Conservation (phyloP, 2,888 invertebrate genomes). For the Troides oblongomaculatus region DNA sequence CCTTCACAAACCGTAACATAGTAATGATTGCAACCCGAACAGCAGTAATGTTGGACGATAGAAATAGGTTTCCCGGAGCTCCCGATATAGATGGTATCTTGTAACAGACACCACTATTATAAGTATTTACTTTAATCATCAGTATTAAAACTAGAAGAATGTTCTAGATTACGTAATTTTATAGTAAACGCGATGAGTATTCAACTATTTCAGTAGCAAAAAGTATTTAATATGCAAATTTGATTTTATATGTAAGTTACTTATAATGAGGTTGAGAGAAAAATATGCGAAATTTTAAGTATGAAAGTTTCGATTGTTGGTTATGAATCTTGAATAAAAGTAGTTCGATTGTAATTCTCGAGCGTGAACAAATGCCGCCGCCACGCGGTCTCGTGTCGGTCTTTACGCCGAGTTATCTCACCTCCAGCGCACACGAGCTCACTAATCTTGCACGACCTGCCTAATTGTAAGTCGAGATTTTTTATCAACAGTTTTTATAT, state of each 20-base stretch:
- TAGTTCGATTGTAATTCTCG: conserved; percentile 34
- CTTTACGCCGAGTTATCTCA: conserved; percentile 40
- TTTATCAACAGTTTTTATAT: conserved; percentile 24
- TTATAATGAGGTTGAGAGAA: not conserved
- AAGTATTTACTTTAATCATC: too few species aligned
- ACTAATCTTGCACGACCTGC: conserved; percentile 21
- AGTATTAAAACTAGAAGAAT: too few species aligned
- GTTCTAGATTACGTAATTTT: too few species aligned
- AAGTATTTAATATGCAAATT: too few species aligned
- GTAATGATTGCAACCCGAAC: too few species aligned
- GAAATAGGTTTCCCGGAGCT: not conserved
- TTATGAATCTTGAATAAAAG: conserved; percentile 20
- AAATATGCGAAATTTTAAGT: not conserved
- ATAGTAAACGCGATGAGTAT: too few species aligned
- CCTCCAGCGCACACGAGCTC: conserved; percentile 30
- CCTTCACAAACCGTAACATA: not conserved
- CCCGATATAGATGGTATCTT: too few species aligned
- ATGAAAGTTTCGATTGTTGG: conserved; percentile 5
- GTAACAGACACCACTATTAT: too few species aligned
- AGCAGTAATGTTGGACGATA: not conserved
- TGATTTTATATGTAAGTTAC: too few species aligned
- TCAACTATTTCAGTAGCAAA: too few species aligned
- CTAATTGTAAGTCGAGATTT: conserved; percentile 8
- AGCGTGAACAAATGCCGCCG: conserved; percentile 45
- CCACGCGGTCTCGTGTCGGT: conserved; percentile 58